Evolutionary conservation across 2,888 invertebrate genomes (phyloP), one percentile per base, ranked within the genome.

Genomic region (Xiphydria camelus): DNA sequence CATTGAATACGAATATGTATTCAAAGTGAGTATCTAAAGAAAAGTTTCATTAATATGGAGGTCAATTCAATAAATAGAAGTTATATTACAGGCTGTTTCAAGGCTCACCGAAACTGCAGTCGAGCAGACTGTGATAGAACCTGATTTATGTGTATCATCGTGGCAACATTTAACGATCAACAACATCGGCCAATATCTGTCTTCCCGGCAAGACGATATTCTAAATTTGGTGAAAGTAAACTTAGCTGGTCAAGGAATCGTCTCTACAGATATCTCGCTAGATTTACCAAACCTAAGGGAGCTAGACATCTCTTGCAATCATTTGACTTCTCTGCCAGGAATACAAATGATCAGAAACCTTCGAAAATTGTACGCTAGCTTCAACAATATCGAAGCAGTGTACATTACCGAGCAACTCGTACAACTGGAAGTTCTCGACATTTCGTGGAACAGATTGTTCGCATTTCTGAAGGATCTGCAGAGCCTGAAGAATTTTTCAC

Each of bases 371-470:
- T 44, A 57, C 35, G 29, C 58, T n/a, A 55, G 57, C 23, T 55
- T 44, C 20, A 57, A 57, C 15, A 39, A 58, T n/a, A 50, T 57
- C 43, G 32, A 31, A 37, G 36, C 23, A 3, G 31, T 57, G 22
- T 12, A 20, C 12, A 40, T 55, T 18, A 10, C 12, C 14, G 35
- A 41, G 18, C 14, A 4, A 12, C 37, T 55, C 14, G 7, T 23
- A 2, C 4, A 3, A 7, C 20, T 59, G 9, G 38, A 51, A 22
- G 42, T 45, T 15, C n/a, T 59, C 3, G 41, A 59, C 6, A 29
- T 47, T 33, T 57, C 60, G 10, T 59, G 59, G 59, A 59, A 59
- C 20, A 23, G 31, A 17, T 32, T 55, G 25, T 32, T 17, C 12
- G 14, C 26, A 12, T 60, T 48, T 20, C 4, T 47, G 4, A n/a